These are phyloP conservation scores for Crotalus helleri DNA, from an alignment of 2,113 vertebrate genomes.

Conservation along the genomic window DNA sequence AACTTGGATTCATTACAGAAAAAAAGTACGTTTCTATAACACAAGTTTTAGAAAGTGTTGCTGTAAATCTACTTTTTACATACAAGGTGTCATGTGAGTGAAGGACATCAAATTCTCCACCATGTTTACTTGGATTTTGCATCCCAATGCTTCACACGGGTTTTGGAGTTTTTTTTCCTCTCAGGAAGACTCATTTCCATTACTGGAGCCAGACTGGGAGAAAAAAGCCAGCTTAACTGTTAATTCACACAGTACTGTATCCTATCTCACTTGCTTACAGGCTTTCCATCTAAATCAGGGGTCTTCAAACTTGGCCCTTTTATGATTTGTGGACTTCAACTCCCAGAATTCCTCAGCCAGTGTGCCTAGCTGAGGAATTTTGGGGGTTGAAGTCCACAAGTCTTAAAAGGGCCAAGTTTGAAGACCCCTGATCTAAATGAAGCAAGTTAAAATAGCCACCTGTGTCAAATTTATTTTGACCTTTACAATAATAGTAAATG, in stretches of 20 bases:
- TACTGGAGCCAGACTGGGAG: background rate
- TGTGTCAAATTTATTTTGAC: background rate
- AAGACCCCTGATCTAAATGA: background rate
- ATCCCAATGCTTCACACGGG: background rate
- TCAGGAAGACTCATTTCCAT: background rate
- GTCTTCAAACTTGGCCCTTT: no score
- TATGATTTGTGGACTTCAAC: no score
- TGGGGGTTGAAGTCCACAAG: no score
- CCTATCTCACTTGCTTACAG: background rate
- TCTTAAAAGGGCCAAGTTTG: no score
- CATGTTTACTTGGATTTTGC: background rate
- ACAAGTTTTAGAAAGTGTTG: background rate
- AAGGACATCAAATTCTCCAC: background rate
- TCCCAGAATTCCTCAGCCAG: no score
- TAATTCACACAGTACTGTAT: background rate
- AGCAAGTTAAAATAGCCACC: background rate
- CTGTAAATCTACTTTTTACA: background rate
- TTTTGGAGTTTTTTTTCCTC: background rate
- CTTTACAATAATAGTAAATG: background rate
- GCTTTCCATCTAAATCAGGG: background rate
- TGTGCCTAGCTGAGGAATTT: no score
- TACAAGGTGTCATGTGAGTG: background rate
- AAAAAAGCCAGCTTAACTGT: background rate
- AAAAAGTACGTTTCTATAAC: background rate
- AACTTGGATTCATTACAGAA: background rate